These are phyloP conservation scores for Nibea coibor DNA, from an alignment of 2,113 vertebrate species.

Conservation along the genomic window DNA sequence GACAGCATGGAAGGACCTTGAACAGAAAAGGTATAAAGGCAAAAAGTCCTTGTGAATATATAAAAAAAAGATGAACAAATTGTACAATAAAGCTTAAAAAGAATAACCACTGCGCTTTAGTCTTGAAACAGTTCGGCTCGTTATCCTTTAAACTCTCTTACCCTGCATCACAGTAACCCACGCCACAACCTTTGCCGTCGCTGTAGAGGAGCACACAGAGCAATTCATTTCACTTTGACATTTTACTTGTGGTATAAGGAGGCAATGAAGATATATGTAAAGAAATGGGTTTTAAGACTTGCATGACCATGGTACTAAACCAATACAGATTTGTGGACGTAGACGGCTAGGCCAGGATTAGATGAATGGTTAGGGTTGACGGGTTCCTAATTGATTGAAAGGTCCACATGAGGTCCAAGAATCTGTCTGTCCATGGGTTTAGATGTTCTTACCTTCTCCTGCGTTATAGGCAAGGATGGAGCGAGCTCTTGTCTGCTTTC, in stretches of 20 bases:
- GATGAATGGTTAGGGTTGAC: background rate
- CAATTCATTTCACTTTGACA: slow-evolving; percentile 18
- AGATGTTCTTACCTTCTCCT: slow-evolving; percentile 88
- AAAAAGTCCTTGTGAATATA: slow-evolving; percentile 10
- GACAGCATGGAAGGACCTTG: slow-evolving; percentile 70
- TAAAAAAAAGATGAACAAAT: background rate
- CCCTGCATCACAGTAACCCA: slow-evolving; percentile 77
- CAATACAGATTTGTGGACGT: background rate
- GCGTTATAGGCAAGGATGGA: slow-evolving; percentile 92
- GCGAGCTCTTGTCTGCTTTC: slow-evolving; percentile 91
- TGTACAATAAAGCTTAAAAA: background rate
- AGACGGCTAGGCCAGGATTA: background rate
- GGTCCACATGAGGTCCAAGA: background rate
- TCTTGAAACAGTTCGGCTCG: background rate
- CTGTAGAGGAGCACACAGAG: slow-evolving; percentile 59
- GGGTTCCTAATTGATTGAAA: background rate
- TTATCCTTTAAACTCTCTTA: slow-evolving; percentile 45
- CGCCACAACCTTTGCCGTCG: slow-evolving; percentile 71
- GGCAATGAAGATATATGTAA: background rate
- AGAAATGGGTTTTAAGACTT: background rate
- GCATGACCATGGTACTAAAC: background rate
- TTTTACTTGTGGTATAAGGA: background rate
- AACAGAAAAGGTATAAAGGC: slow-evolving; percentile 47
- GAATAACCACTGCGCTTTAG: background rate
- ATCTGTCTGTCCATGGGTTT: background rate